Base-by-base conservation (phyloP, 2,113 vertebrate genomes). In the Theropithecus gelada region DNA sequence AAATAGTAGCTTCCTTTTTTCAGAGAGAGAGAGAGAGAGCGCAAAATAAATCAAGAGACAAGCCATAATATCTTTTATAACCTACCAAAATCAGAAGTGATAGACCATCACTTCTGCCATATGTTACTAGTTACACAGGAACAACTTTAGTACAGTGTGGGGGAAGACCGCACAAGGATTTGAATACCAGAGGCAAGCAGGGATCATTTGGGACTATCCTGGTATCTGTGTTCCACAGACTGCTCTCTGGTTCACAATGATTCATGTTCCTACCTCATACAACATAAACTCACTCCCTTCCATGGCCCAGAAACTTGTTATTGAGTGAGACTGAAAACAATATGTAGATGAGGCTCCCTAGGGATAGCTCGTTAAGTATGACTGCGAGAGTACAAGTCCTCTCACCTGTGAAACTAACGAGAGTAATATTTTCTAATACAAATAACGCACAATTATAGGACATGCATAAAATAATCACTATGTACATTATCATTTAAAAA, bases 91-190 rank as follows among this genome's bases (percentile, higher is more conserved):
- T 68, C 3, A 72, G 48, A 88, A 52, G 11, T 32, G 59, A 30
- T 3, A 68, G 25, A 43, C 1, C 17, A 45, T 50, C 35, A 27
- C 12, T 55, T 88, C 79, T 92, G 35, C 18, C 10, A 25, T 78
- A 70, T 84, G 13, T 18, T 92, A 16, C 35, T 45, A 52, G 17
- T 32, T 55, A 48, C 55, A 68, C 1, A 40, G 32, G 27, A 43
- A 68, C 25, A 92, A 61, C 35, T 55, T 50, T 45, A 38, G 18
- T 66, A n/a, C 7, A 90, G 3, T 32, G 48, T 22, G 5, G 17
- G 3, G 27, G 52, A 7, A 22, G 22, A 52, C 1, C 0, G 5
- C 16, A 38, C 1, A 3, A 11, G 16, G 13, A 17, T n/a, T 27
- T 87, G 70, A 84, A 5, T 5, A 68, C 3, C 52, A 45, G 30